Conservation (phyloP, 2,113 vertebrate species). For the Elanoides forficatus region DNA sequence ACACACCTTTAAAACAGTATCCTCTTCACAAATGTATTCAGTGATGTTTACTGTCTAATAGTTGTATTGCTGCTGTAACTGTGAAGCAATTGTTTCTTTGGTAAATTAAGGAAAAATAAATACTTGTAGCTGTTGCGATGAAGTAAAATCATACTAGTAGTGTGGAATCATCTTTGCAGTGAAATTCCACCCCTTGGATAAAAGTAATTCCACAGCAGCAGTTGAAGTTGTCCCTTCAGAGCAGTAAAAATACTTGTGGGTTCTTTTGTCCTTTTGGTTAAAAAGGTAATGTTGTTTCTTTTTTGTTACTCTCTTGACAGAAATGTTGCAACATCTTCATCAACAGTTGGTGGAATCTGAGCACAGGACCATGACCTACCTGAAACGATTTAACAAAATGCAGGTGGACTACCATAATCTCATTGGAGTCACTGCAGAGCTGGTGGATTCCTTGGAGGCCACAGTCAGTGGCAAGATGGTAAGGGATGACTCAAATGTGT, state of each 20-base stretch:
- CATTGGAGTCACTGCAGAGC: constrained; percentile 88
- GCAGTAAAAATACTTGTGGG: background rate
- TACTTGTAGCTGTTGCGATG: background rate
- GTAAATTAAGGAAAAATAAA: background rate
- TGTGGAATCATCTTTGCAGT: background rate
- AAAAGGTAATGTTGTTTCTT: background rate
- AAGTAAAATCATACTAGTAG: background rate
- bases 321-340: constrained; percentile 81
- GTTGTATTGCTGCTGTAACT: background rate
- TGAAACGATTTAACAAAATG: constrained; percentile 83
- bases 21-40: background rate
- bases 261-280: background rate
- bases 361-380: constrained; percentile 72
- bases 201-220: background rate
- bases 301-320: constrained; percentile 58
- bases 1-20: background rate
- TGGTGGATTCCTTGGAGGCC: constrained; percentile 92
- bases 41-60: background rate
- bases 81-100: background rate
- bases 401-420: constrained; percentile 88
- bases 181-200: background rate
- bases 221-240: background rate
- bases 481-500: background rate
- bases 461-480: constrained; percentile 93
- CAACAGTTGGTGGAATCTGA: constrained; percentile 85